These are phyloP conservation scores for Ellobius talpinus DNA, from an alignment of 2,113 vertebrate genomes.

Conservation along the genomic window DNA sequence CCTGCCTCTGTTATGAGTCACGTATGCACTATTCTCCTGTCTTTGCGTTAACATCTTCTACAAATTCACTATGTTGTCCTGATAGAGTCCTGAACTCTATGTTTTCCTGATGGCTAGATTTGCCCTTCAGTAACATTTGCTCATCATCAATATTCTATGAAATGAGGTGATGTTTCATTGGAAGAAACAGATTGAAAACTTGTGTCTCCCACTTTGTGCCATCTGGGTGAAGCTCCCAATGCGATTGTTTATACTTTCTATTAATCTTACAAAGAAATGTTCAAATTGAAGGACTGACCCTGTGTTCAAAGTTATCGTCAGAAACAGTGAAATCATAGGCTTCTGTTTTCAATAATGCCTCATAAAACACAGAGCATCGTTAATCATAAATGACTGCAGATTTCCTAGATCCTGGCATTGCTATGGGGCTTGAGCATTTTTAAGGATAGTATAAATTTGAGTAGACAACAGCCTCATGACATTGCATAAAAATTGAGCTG, in stretches of 20 bases:
- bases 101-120: constrained; percentile 86
- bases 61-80: constrained; percentile 81
- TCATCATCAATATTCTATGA: constrained; percentile 86
- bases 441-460: constrained; percentile 81
- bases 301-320: constrained; percentile 89
- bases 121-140: constrained; percentile 86
- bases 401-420: constrained; percentile 83
- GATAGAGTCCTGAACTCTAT: constrained; percentile 83
- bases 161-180: constrained; percentile 86
- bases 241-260: constrained; percentile 89
- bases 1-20: constrained; percentile 77
- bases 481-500: constrained; percentile 77
- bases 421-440: constrained; percentile 77
- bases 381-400: constrained; percentile 89
- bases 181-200: constrained; percentile 89
- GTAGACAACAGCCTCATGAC: constrained; percentile 80
- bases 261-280: constrained; percentile 89
- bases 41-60: constrained; percentile 81
- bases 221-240: constrained; percentile 85
- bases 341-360: constrained; percentile 91
- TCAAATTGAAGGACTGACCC: constrained; percentile 87
- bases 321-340: constrained; percentile 89
- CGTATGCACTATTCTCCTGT: constrained; percentile 62
- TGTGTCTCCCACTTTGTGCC: constrained; percentile 87
- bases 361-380: constrained; percentile 87